Evolutionary conservation across 2,888 invertebrate species (phyloP).

Genomic region (Spisula subtruncata): DNA sequence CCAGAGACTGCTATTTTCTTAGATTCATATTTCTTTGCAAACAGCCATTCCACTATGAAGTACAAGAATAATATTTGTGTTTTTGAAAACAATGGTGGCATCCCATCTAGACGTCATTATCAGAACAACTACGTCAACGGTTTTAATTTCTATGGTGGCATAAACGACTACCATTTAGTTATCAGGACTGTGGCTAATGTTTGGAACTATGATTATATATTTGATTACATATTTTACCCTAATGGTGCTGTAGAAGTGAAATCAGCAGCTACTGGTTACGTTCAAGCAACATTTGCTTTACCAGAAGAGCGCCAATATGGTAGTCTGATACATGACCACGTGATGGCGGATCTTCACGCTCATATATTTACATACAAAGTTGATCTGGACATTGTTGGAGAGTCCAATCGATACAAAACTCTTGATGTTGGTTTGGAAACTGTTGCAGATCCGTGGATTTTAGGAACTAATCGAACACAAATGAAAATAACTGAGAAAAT

Average conservation of each 20-base stretch:
- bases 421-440: constrained; percentile 64
- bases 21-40: constrained; percentile 73
- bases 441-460: constrained; percentile 62
- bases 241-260: constrained; percentile 80
- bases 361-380: constrained; percentile 82
- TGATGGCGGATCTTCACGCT: constrained; percentile 79
- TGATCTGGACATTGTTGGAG: constrained; percentile 81
- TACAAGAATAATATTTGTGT: constrained; percentile 78
- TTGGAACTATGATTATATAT: constrained; percentile 83
- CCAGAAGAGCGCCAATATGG: constrained; percentile 73
- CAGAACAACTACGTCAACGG: constrained; percentile 67
- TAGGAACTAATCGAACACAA: constrained; percentile 27
- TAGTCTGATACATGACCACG: constrained; percentile 70
- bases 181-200: constrained; percentile 78
- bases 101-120: constrained; percentile 81
- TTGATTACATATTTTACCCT: constrained; percentile 82
- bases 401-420: constrained; percentile 74
- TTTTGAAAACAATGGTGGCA: constrained; percentile 80
- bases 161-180: constrained; percentile 77
- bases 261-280: constrained; percentile 80
- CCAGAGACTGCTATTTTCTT: constrained; percentile 81
- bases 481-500: constrained; percentile 34
- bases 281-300: constrained; percentile 74
- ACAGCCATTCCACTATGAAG: constrained; percentile 58
- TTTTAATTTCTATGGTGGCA: constrained; percentile 75